Base-by-base conservation (phyloP, 2,113 vertebrate species). In the Melanotaenia duboulayi region DNA sequence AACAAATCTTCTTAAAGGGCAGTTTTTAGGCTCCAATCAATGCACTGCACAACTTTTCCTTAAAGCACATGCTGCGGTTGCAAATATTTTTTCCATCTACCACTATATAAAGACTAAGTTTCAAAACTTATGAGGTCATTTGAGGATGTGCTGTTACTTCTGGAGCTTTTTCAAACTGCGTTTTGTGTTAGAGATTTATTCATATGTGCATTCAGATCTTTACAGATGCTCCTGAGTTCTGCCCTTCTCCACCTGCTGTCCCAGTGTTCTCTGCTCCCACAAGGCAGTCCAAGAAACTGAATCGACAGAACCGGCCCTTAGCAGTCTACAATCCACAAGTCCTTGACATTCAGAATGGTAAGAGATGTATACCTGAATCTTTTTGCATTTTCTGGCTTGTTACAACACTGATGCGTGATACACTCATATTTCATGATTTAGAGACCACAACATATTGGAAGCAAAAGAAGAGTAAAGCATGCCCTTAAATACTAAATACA, bases 241-340 rank as follows among this genome's bases (percentile, higher is more conserved):
- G 92, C 87, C 94, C 64, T 69, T 86, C 66, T 92, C 95, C 86
- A 74, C 71, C 87, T 82, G 83, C 94, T 69, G 85, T 85, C 65
- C 87, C 93, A 50, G 74, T 90, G 74, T 93, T 96, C 78, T 95
- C 93, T 48, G 96, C 95, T 71, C 96, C 96, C 65, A 96, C 97
- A 58, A 94, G 97, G 85, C 96, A 96, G 74, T 96, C 96, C 40
- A 97, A 96, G 94, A 96, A 96, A 90, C 91, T 93, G 77, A 95
- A 86, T 74, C 95, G 96, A 75, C 95, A 91, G 76, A 97, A 91
- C 90, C 95, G 97, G 77, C 98, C 98, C 0, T 85, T 99, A 86
- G 97, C 97, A 64, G 97, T 99, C 65, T 99, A 99, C 92, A 98
- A 99, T 89, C 95, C 97, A 16, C 88, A 92, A 82, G 94, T 94